Evolutionary conservation across 2,797 vertebrate genomes (phyloP).

Genomic region (Yasuhikotakia modesta): DNA sequence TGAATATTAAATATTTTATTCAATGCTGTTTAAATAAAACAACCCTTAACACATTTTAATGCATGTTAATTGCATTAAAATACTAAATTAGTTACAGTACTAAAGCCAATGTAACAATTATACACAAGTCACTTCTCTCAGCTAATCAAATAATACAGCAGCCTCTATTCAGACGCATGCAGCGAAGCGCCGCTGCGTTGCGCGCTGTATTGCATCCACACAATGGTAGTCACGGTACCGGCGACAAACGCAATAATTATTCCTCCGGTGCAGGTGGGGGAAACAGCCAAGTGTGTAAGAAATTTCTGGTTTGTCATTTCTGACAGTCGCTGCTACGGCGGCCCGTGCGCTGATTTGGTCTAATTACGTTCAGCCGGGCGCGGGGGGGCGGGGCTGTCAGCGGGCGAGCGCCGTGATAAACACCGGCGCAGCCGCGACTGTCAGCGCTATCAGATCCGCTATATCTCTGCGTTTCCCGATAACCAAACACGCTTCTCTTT

Average conservation of each 20-base stretch:
- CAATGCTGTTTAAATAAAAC: no score
- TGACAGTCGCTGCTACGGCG: conserved; percentile 81
- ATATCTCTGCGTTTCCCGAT: conserved; percentile 70
- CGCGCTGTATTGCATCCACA: conserved; percentile 71
- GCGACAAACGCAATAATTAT: conserved; percentile 82
- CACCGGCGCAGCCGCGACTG: conserved; percentile 78
- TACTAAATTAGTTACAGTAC: background rate
- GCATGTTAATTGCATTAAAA: background rate
- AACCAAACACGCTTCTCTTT: conserved; percentile 69
- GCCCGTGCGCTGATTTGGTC: conserved; percentile 83
- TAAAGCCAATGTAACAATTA: background rate
- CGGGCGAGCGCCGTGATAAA: conserved; percentile 73
- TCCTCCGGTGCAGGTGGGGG: conserved; percentile 72
- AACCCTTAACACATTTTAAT: background rate
- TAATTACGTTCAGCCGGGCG: conserved; percentile 81
- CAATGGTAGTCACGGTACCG: conserved; percentile 73
- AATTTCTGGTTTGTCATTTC: conserved; percentile 82
- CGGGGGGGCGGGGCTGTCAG: conserved; percentile 73
- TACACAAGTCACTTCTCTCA: background rate
- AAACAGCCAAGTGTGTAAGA: conserved; percentile 75
- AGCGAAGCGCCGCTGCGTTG: conserved; percentile 30
- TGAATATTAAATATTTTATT: no score
- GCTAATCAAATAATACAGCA: conserved; percentile 23
- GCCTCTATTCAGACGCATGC: conserved; percentile 27
- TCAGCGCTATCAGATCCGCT: conserved; percentile 74